Conservation (phyloP, 2,888 invertebrate genomes). For the Peribatodes rhomboidaria region DNA sequence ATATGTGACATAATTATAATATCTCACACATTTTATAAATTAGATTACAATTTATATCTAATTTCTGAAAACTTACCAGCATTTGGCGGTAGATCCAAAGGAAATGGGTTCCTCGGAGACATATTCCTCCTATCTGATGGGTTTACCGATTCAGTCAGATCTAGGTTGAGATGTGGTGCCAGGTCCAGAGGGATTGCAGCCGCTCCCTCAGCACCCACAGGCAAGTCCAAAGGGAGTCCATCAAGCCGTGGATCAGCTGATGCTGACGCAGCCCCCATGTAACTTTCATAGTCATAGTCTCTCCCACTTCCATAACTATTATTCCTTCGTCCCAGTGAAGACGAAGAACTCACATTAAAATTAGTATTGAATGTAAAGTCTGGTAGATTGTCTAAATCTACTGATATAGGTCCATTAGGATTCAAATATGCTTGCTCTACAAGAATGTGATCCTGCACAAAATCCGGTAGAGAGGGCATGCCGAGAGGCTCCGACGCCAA, state of each 20-base stretch:
- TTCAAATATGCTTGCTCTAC: constrained; percentile 91
- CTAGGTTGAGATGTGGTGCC: constrained; percentile 75
- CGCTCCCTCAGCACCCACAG: constrained; percentile 70
- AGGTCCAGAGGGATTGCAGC: constrained; percentile 72
- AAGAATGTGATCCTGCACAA: constrained; percentile 95
- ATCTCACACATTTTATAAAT: constrained; percentile 4
- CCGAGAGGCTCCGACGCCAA: constrained; percentile 79
- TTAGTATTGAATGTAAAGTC: constrained; percentile 88
- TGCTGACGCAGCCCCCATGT: constrained; percentile 70
- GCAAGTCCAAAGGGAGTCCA: constrained; percentile 73
- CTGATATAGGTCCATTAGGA: constrained; percentile 82
- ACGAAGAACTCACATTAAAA: constrained; percentile 76
- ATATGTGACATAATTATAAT: no score
- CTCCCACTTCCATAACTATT: constrained; percentile 66
- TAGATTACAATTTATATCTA: no score
- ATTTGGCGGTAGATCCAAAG: constrained; percentile 80
- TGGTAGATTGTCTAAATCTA: constrained; percentile 89
- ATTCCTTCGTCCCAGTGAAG: constrained; percentile 72
- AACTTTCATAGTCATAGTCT: constrained; percentile 73
- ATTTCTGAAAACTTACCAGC: no score
- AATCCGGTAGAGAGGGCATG: constrained; percentile 92
- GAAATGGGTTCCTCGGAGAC: constrained; percentile 77
- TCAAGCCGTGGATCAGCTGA: constrained; percentile 64
- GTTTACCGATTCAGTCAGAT: constrained; percentile 82
- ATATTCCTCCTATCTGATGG: constrained; percentile 77